phyloP scores from a whole-genome alignment of 1,140 invertebrate genomes.

The Brachionus rubens region DNA sequence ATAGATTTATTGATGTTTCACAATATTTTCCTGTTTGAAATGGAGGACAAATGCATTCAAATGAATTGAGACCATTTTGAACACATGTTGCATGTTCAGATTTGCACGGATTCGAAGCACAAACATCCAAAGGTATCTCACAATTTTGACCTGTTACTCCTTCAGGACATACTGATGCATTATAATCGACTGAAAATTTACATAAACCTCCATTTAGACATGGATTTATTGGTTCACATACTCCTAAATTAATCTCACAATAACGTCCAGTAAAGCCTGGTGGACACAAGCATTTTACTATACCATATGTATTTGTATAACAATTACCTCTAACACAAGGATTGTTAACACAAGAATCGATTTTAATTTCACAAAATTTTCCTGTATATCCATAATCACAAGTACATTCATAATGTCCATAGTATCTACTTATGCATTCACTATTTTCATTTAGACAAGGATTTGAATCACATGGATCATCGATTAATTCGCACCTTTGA shows the following conservation, averaged over 20 bases:
- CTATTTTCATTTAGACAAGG: conserved; percentile 50
- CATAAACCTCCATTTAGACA: conserved; percentile 49
- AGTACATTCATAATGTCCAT: conserved; percentile 46
- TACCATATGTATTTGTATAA: conserved; percentile 63
- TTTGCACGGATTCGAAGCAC: conserved; percentile 57
- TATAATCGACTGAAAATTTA: conserved; percentile 49
- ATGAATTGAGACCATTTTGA: conserved; percentile 53
- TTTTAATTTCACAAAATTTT: conserved; percentile 48
- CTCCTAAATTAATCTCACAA: conserved; percentile 30
- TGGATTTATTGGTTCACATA: conserved; percentile 42
- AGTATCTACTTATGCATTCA: background rate
- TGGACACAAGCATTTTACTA: conserved; percentile 57
- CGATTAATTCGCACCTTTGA: background rate
- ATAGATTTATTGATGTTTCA: conserved; percentile 48
- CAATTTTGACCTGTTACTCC: conserved; percentile 50
- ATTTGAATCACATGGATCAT: conserved; percentile 1
- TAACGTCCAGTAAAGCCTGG: conserved; percentile 52
- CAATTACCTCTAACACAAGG: conserved; percentile 80
- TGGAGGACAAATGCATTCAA: conserved; percentile 21
- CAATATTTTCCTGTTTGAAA: conserved; percentile 21
- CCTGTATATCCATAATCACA: conserved; percentile 47
- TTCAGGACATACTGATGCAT: conserved; percentile 43
- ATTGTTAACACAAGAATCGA: conserved; percentile 72
- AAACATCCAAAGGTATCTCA: conserved; percentile 46
- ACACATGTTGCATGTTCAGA: conserved; percentile 62